These are phyloP conservation scores for Tapirus terrestris DNA, from an alignment of 2,113 vertebrate genomes.

Conservation along the genomic window DNA sequence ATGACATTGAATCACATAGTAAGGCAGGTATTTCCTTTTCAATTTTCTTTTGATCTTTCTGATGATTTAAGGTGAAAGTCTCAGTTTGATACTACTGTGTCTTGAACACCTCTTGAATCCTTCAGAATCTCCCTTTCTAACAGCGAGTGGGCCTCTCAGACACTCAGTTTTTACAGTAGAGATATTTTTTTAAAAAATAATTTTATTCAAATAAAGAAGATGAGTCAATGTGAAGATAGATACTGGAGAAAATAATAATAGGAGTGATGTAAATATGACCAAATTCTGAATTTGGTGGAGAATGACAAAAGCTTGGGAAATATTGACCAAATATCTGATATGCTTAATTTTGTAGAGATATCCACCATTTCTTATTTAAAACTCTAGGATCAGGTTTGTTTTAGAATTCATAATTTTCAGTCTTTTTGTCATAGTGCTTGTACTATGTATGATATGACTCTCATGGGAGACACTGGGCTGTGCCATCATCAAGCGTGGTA, in stretches of 20 bases:
- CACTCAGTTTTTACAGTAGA: neutral
- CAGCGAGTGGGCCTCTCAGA: neutral
- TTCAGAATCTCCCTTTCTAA: neutral
- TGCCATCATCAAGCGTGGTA: accelerated
- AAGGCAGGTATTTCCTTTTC: neutral
- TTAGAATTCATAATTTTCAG: neutral
- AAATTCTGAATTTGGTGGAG: neutral
- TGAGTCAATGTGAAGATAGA: neutral
- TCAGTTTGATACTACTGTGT: neutral
- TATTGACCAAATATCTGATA: neutral
- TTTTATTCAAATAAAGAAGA: neutral
- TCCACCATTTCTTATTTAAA: neutral
- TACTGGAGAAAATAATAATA: neutral
- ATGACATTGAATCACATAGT: accelerated
- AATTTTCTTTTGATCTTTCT: neutral
- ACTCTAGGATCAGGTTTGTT: neutral
- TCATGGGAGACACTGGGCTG: no score
- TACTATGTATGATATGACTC: accelerated
- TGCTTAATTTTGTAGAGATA: neutral
- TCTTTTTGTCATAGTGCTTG: neutral
- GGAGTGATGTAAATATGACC: no score
- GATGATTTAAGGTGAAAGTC: neutral
- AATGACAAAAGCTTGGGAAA: neutral
- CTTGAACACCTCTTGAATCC: neutral
- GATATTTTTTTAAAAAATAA: neutral